phyloP scores from a whole-genome alignment of 2,888 invertebrate species.

The Electrophaes corylata region DNA sequence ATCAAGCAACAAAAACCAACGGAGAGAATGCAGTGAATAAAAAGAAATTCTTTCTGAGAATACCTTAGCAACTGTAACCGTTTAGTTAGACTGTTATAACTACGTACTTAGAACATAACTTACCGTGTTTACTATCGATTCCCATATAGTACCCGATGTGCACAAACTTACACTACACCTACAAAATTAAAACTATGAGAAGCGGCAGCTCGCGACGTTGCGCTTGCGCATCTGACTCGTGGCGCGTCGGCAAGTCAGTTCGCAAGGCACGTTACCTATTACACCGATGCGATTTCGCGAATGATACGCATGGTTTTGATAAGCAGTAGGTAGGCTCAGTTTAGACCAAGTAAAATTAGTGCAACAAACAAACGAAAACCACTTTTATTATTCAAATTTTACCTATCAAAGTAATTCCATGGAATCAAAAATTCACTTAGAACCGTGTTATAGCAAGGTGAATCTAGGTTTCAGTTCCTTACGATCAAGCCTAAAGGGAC shows the following conservation, averaged over 20 bases:
- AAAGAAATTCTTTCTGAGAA: conserved; percentile 8
- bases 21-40: conserved; percentile 13
- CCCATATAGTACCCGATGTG: conserved; percentile 45
- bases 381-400: background rate
- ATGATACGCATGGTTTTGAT: conserved; percentile 6
- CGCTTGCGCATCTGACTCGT: conserved; percentile 65
- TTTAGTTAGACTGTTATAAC: conserved; percentile 36
- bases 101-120: conserved; percentile 51
- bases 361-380: too few relatives aligned
- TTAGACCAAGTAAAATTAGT: background rate
- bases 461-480: too few relatives aligned
- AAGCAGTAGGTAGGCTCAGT: background rate
- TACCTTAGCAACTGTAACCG: background rate
- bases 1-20: background rate
- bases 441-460: too few relatives aligned
- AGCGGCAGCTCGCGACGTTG: conserved; percentile 51
- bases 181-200: conserved; percentile 44
- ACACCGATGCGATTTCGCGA: conserved; percentile 53
- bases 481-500: too few relatives aligned
- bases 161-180: conserved; percentile 45
- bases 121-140: conserved; percentile 53
- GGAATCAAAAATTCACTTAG: too few relatives aligned
- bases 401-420: too few relatives aligned
- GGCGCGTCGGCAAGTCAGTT: conserved; percentile 45
- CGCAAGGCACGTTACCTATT: conserved; percentile 58